Conservation (phyloP, 2,888 invertebrate genomes). For the Acleris laterana region DNA sequence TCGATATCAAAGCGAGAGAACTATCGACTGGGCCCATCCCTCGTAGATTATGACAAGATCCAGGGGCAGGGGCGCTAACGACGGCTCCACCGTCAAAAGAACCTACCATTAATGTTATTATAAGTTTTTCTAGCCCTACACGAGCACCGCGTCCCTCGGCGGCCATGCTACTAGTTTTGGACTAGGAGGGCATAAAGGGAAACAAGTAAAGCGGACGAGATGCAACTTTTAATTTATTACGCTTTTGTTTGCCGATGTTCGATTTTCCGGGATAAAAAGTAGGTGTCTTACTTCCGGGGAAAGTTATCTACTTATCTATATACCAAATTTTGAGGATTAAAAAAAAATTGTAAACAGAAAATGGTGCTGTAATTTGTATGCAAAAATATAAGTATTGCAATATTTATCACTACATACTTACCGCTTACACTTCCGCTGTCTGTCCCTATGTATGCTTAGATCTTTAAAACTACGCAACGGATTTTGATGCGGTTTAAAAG, state of each 20-base stretch:
- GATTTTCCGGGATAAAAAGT: no score
- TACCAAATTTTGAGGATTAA: no score
- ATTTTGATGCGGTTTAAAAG: no score
- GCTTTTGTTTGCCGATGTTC: not conserved
- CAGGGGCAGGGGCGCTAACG: slow-evolving; percentile 82
- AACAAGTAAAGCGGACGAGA: not conserved
- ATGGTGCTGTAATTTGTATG: no score
- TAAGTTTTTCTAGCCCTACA: slow-evolving; percentile 77
- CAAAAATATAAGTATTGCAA: no score
- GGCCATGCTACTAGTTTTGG: slow-evolving; percentile 24
- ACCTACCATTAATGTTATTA: slow-evolving; percentile 83
- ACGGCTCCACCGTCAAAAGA: slow-evolving; percentile 81
- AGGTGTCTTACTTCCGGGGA: no score
- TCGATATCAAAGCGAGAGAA: slow-evolving; percentile 2
- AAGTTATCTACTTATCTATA: no score
- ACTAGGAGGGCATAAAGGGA: slow-evolving; percentile 8
- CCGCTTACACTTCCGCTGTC: no score
- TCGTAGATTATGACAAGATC: slow-evolving; percentile 83
- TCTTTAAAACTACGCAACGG: no score
- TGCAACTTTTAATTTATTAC: not conserved
- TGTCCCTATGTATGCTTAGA: no score
- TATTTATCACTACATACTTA: no score
- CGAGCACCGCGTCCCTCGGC: slow-evolving; percentile 41
- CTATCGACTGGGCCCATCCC: slow-evolving; percentile 52
- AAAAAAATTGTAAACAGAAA: no score